Conservation (phyloP, 2,888 invertebrate genomes). For the Meteorus cinctellus region DNA sequence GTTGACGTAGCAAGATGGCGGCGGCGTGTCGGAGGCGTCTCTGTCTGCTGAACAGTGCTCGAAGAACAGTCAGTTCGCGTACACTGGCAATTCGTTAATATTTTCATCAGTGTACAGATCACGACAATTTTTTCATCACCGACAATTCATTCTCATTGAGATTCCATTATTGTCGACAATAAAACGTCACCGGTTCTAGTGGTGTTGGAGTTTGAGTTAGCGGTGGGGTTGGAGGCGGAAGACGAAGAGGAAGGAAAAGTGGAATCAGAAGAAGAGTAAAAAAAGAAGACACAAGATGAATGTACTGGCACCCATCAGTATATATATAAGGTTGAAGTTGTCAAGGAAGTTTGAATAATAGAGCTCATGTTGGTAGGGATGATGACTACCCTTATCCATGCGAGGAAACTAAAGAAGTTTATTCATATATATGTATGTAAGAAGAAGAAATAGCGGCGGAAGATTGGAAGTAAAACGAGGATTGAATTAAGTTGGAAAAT, state of each 20-base stretch:
- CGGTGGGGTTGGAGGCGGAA: not conserved
- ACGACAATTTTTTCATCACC: slow-evolving; percentile 11
- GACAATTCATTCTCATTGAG: slow-evolving; percentile 4
- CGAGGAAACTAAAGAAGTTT: not conserved
- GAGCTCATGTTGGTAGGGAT: not conserved
- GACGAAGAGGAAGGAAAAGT: not conserved
- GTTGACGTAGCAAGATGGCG: slow-evolving; percentile 70
- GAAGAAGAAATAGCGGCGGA: not conserved
- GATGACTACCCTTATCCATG: not conserved
- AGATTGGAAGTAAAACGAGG: not conserved
- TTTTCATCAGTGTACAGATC: not conserved
- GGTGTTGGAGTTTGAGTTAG: not conserved
- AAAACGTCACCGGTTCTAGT: not conserved
- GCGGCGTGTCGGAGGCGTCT: slow-evolving; percentile 73
- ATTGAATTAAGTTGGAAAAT: not conserved
- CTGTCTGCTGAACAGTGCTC: slow-evolving; percentile 68
- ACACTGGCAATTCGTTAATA: slow-evolving; percentile 61
- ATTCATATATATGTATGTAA: not conserved
- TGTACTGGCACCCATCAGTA: not conserved
- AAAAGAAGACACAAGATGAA: not conserved
- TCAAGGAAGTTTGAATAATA: not conserved
- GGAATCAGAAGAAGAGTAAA: no score
- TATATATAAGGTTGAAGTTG: not conserved
- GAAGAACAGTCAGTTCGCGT: slow-evolving; percentile 69
- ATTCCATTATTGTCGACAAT: slow-evolving; percentile 9